phyloP scores from a whole-genome alignment of 2,888 invertebrate genomes.

The Phanerotoma sp. region DNA sequence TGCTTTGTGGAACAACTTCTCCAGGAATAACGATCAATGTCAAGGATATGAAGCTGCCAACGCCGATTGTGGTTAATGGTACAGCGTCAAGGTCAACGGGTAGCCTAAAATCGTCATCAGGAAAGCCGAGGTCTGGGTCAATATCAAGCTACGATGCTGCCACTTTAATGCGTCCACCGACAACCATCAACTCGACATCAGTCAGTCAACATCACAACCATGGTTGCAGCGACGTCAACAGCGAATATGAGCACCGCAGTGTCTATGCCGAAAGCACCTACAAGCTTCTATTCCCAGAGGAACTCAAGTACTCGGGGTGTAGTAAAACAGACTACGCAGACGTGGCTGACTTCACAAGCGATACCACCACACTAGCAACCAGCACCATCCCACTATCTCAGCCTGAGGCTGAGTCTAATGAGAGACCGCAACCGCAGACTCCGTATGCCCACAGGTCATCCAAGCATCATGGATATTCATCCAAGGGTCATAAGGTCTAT shows the following conservation, averaged over 20 bases:
- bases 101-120: constrained; percentile 43
- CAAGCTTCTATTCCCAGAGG: constrained; percentile 46
- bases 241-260: constrained; percentile 47
- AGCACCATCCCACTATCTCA: constrained; percentile 15
- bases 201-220: constrained; percentile 60
- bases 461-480: constrained; percentile 20
- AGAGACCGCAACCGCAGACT: constrained; percentile 14
- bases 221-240: constrained; percentile 60
- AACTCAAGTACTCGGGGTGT: constrained; percentile 30
- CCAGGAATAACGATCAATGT: constrained; percentile 63
- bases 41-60: constrained; percentile 63
- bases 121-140: constrained; percentile 41
- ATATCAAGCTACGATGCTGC: constrained; percentile 37
- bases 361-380: constrained; percentile 17
- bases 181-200: no score
- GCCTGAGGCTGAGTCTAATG: constrained; percentile 21
- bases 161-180: constrained; percentile 56
- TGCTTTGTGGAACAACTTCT: constrained; percentile 62
- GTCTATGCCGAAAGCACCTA: constrained; percentile 48
- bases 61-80: constrained; percentile 62
- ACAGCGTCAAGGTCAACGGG: constrained; percentile 60
- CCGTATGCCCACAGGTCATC: constrained; percentile 19
- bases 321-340: constrained; percentile 25
- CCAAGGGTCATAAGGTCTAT: constrained; percentile 41
- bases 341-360: constrained; percentile 13